Base-by-base conservation (phyloP, 2,113 vertebrate genomes). In the Tetrao urogallus region DNA sequence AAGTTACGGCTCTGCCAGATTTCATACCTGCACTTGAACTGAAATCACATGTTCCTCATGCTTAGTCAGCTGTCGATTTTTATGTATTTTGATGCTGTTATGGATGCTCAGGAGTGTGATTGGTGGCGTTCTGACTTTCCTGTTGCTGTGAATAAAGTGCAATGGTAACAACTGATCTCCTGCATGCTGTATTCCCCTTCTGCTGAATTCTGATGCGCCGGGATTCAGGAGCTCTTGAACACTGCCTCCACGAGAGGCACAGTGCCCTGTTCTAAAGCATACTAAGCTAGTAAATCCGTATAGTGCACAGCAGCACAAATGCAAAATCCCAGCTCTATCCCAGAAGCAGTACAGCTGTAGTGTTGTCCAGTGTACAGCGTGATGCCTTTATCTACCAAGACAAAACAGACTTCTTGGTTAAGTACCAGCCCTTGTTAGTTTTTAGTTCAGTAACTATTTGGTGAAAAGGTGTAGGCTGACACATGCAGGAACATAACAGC, bases 381-480 rank as follows among this genome's bases (percentile, higher is more conserved):
- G 58, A 73, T 66, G 79, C 66, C 88, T 88, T 60, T 81, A 60
- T 94, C 90, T 88, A 93, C 61, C 61, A n/a, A 92, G 72, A 83
- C 61, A 90, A 92, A 91, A 47, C 77, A 58, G 50, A 73, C 64
- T 32, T 30, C 56, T 91, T 78, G 76, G 76, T 38, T 71, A 78
- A 77, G 57, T 38, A 64, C 57, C 79, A 86, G 24, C 42, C 57
- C 16, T 52, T 92, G 57, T 91, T 96, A 80, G 69, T 74, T 90
- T 47, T 91, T 96, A 77, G 65, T 74, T 90, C 43, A 88, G 76
- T 56, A 64, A 56, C 38, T 91, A 63, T 89, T 89, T 71, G 80
- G 52, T 94, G 76, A 77, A 74, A 88, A 93, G 90, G 90, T 90
- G 88, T 86, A 77, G 92, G 88, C 93, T 90, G 86, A 82, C 69